These are phyloP conservation scores for Cetonia aurata DNA, from an alignment of 2,888 invertebrate genomes.

Conservation along the genomic window DNA sequence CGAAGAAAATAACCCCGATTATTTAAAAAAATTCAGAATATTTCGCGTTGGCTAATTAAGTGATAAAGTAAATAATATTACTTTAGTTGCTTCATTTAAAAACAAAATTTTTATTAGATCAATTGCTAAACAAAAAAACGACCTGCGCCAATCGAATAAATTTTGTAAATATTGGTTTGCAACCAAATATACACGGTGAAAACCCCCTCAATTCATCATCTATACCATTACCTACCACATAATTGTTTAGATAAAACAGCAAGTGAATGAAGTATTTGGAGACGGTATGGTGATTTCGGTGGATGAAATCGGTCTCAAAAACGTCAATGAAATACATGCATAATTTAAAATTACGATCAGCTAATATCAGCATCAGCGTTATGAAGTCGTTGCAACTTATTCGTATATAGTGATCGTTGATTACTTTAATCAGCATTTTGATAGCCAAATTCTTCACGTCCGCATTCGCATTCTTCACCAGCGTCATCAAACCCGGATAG, in stretches of 20 bases:
- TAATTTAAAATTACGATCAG: conserved; percentile 28
- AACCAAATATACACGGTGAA: too few relatives aligned
- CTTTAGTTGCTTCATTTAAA: too few relatives aligned
- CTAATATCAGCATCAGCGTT: conserved; percentile 21
- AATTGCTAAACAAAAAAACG: too few relatives aligned
- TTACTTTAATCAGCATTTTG: conserved; percentile 27
- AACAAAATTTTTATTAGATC: too few relatives aligned
- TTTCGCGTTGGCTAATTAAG: too few relatives aligned
- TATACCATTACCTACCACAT: conserved; percentile 9
- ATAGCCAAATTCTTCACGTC: conserved; percentile 28
- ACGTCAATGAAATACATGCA: conserved; percentile 24
- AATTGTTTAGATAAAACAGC: conserved; percentile 32
- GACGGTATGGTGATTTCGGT: conserved; percentile 15
- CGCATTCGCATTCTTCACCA: conserved; percentile 5
- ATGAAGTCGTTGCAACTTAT: conserved; percentile 15
- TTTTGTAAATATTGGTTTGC: too few relatives aligned
- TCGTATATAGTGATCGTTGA: conserved; percentile 26
- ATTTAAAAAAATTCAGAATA: too few relatives aligned
- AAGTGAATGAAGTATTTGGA: conserved; percentile 27
- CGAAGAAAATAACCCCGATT: too few relatives aligned
- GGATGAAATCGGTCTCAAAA: conserved; percentile 25
- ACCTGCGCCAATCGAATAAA: too few relatives aligned
- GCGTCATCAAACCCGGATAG: conserved; percentile 17
- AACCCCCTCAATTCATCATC: too few relatives aligned
- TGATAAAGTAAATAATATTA: too few relatives aligned